Evolutionary conservation across 2,113 vertebrate genomes (phyloP).

Genomic region (Notiomystis cincta): DNA sequence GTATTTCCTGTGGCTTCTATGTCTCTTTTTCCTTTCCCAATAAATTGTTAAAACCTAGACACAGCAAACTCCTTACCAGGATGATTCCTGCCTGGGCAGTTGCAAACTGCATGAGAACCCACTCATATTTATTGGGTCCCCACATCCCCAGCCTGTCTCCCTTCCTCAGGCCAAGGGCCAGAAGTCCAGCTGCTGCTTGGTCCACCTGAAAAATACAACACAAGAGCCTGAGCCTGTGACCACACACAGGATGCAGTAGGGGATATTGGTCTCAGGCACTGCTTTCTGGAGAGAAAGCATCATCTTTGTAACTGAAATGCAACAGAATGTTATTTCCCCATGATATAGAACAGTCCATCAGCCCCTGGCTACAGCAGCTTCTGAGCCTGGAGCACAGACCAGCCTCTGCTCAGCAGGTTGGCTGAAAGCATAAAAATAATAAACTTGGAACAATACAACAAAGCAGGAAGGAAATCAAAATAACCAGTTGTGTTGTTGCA

Average conservation of each 20-base stretch:
- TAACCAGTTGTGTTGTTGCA: background rate
- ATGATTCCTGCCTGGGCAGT: constrained; percentile 91
- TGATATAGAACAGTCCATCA: background rate
- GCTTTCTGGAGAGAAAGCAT: background rate
- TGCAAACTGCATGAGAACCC: constrained; percentile 89
- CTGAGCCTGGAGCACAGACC: background rate
- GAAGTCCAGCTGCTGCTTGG: constrained; percentile 83
- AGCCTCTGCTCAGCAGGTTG: background rate
- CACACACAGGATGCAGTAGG: background rate
- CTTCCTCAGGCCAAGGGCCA: constrained; percentile 84
- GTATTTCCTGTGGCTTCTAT: background rate
- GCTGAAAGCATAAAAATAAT: background rate
- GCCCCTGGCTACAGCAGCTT: background rate
- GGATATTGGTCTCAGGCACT: background rate
- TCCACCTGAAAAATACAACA: constrained; percentile 79
- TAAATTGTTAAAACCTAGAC: background rate
- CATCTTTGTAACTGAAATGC: background rate
- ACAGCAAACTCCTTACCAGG: constrained; percentile 77
- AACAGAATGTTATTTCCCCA: background rate
- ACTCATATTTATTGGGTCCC: constrained; percentile 91
- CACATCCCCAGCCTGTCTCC: constrained; percentile 92
- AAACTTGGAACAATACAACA: background rate
- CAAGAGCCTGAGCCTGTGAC: background rate
- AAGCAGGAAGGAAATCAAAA: background rate
- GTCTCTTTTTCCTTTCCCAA: background rate